Evolutionary conservation across 2,888 invertebrate genomes (phyloP).

Genomic region (Troglohyphantes excavatus): DNA sequence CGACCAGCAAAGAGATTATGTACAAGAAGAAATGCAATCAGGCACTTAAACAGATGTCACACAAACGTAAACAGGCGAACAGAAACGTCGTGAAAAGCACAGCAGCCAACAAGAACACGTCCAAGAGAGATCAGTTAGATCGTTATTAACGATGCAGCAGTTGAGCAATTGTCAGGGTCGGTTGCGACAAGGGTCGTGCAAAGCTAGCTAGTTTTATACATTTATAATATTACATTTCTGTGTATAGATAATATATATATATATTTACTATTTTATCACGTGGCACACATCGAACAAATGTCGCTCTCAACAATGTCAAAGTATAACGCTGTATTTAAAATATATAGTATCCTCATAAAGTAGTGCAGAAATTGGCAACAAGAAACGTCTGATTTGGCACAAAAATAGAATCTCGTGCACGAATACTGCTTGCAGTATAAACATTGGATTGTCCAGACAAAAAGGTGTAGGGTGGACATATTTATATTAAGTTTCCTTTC

Average conservation of each 20-base stretch:
- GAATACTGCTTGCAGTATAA: constrained; percentile 9
- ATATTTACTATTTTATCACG: constrained; percentile 47
- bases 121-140: not conserved
- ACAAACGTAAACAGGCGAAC: not conserved
- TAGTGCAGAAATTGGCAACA: constrained; percentile 64
- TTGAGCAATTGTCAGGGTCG: constrained; percentile 74
- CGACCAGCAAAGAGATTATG: not conserved
- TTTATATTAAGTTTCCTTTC: not conserved
- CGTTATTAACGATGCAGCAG: constrained; percentile 4
- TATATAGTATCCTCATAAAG: constrained; percentile 51
- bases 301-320: constrained; percentile 70
- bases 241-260: constrained; percentile 57
- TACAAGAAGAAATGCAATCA: not conserved
- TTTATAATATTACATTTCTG: constrained; percentile 32
- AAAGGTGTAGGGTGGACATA: not conserved
- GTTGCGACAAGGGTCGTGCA: constrained; percentile 36
- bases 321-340: constrained; percentile 59
- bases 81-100: not conserved
- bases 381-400: constrained; percentile 66
- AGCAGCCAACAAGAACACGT: too few species aligned
- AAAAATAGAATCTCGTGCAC: constrained; percentile 64
- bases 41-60: not conserved
- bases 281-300: constrained; percentile 67
- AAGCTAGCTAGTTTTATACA: constrained; percentile 57
- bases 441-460: constrained; percentile 29